These are phyloP conservation scores for Coregonus sp. DNA, from an alignment of 2,797 vertebrate species.

Conservation along the genomic window DNA sequence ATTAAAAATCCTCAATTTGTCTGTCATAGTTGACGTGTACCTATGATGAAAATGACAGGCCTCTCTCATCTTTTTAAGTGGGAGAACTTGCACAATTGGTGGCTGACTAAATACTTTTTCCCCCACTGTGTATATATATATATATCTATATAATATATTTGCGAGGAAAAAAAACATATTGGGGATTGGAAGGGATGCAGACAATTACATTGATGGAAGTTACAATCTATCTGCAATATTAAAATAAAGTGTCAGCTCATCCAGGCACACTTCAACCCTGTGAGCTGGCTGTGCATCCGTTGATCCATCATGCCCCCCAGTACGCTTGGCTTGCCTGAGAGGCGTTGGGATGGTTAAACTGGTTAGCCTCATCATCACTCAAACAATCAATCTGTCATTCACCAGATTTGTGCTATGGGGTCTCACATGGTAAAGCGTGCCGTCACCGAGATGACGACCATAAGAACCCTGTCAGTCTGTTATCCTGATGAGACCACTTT, in stretches of 20 bases:
- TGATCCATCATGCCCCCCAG: conserved; percentile 19
- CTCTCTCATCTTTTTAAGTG: too few relatives aligned
- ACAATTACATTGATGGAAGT: too few relatives aligned
- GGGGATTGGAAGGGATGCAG: too few relatives aligned
- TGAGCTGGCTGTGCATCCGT: conserved; percentile 17
- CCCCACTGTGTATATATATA: too few relatives aligned
- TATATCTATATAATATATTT: too few relatives aligned
- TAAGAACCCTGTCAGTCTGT: conserved; percentile 22
- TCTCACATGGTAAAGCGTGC: conserved; percentile 49
- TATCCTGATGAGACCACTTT: conserved; percentile 67
- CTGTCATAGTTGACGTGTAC: too few relatives aligned
- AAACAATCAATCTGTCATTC: conserved; percentile 36
- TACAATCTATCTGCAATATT: too few relatives aligned
- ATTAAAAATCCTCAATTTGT: too few relatives aligned
- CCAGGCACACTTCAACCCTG: conserved; percentile 18
- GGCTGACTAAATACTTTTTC: too few relatives aligned
- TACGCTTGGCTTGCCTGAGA: conserved; percentile 26
- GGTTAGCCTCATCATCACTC: conserved; percentile 50
- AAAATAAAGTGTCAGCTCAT: conserved; percentile 3
- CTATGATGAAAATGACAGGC: too few relatives aligned
- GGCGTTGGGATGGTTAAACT: conserved; percentile 47
- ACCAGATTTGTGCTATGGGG: conserved; percentile 27
- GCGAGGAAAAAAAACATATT: too few relatives aligned
- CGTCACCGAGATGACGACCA: conserved; percentile 59
- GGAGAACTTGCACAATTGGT: too few relatives aligned